Evolutionary conservation across 2,888 invertebrate species (phyloP).

Genomic region (Anticlea derivata): DNA sequence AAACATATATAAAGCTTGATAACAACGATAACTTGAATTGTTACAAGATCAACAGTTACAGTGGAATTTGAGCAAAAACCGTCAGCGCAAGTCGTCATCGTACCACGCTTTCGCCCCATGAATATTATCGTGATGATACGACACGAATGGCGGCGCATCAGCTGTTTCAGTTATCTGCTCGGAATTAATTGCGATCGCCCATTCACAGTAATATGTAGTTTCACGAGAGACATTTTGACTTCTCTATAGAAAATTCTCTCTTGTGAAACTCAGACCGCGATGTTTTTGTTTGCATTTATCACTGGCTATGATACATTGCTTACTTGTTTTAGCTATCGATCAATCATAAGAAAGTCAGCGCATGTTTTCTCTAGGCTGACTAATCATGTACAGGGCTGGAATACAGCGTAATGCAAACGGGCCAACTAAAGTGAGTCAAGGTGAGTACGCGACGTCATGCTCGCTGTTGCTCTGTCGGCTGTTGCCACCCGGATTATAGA

Average conservation of each 20-base stretch:
- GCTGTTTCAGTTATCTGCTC: conserved; percentile 68
- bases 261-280: conserved; percentile 16
- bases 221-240: conserved; percentile 52
- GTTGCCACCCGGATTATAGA: conserved; percentile 77
- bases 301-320: conserved; percentile 7
- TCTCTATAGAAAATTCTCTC: no score
- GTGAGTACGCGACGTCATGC: conserved; percentile 69
- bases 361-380: conserved; percentile 48
- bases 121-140: conserved; percentile 62
- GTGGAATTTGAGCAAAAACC: conserved; percentile 32
- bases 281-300: conserved; percentile 23
- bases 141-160: conserved; percentile 70
- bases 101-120: conserved; percentile 69
- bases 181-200: conserved; percentile 66
- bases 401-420: conserved; percentile 68
- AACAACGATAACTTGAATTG: not conserved
- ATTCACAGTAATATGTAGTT: conserved; percentile 57
- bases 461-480: conserved; percentile 37
- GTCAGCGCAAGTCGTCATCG: conserved; percentile 39
- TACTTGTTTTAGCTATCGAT: not conserved
- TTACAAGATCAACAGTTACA: conserved; percentile 10
- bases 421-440: conserved; percentile 79
- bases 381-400: conserved; percentile 64
- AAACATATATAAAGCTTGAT: no score
- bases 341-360: conserved; percentile 28